Base-by-base conservation (phyloP, 2,113 vertebrate species). In the Mormyrus lacerda region DNA sequence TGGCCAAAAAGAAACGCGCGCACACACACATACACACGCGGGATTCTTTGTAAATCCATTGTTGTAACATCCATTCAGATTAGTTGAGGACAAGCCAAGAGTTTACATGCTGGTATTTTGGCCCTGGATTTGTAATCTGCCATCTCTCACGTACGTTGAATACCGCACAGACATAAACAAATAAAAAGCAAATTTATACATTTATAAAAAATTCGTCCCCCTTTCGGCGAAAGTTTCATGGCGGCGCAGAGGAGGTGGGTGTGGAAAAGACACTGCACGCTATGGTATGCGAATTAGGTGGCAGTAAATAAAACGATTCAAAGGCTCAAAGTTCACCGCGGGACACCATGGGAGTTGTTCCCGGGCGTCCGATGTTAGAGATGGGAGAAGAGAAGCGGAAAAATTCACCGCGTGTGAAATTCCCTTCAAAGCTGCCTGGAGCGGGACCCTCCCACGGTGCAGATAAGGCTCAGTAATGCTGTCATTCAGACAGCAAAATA, bases 221-320 rank as follows among this genome's bases (percentile, higher is more conserved):
- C 0, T 73, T 79, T 79, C 73, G 11, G 35, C 15, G 13, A 79
- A 79, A 79, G 35, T 79, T 79, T 79, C 35, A 79, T 79, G 35
- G 73, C 31, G 73, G 31, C 35, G 73, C 35, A 39, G 31, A 42
- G 15, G 13, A 13, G 11, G 13, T 17, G 31, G 1, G 13, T 17
- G 13, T 10, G 4, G 35, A 42, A 42, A 42, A 39, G 13, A 35
- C 35, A 42, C 73, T 42, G 73, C 13, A 15, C 27, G 73, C 73
- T 42, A 42, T 39, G 73, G 73, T 79, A 79, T 79, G 73, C 35
- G 73, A 39, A 79, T 84, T n/a, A 89, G 50, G 48, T 48, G 47
- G 69, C 88, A 50, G 88, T 88, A 88, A 88, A 88, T 88, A 84
- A 83, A 58, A 50, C 35, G 39, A 39, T 44, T n/a, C 48, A 58